phyloP scores from a whole-genome alignment of 2,113 vertebrate species.

The Thamnophis sirtalis region DNA sequence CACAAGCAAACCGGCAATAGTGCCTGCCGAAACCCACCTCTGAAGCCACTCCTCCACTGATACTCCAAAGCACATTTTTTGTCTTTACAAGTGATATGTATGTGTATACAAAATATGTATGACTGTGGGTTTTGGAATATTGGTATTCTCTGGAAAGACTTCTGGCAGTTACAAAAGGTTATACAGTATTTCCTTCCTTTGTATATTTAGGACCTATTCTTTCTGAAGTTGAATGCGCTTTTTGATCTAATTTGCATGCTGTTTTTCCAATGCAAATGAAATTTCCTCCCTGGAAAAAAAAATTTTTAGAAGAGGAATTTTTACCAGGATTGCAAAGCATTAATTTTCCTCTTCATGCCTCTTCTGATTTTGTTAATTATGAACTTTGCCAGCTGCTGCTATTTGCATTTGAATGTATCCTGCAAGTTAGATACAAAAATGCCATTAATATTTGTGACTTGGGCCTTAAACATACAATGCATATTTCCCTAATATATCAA shows the following conservation, averaged over 20 bases:
- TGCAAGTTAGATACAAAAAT: not conserved
- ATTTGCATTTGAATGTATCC: not conserved
- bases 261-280: not conserved
- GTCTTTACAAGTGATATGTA: not conserved
- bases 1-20: too few relatives aligned
- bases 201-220: not conserved
- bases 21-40: too few relatives aligned
- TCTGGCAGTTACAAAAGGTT: not conserved
- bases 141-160: not conserved
- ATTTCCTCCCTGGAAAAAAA: not conserved
- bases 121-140: not conserved
- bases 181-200: not conserved
- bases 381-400: too few relatives aligned
- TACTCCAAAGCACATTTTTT: not conserved
- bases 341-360: not conserved
- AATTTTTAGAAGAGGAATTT: not conserved
- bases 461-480: too few relatives aligned
- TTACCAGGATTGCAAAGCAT: not conserved
- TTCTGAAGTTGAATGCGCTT: not conserved
- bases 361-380: not conserved
- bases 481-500: not conserved
- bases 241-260: not conserved
- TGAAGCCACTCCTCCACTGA: not conserved
- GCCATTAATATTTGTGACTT: not conserved
- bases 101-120: not conserved